Evolutionary conservation across 1,140 invertebrate genomes (phyloP).

Genomic region (Drosophila parvula): DNA sequence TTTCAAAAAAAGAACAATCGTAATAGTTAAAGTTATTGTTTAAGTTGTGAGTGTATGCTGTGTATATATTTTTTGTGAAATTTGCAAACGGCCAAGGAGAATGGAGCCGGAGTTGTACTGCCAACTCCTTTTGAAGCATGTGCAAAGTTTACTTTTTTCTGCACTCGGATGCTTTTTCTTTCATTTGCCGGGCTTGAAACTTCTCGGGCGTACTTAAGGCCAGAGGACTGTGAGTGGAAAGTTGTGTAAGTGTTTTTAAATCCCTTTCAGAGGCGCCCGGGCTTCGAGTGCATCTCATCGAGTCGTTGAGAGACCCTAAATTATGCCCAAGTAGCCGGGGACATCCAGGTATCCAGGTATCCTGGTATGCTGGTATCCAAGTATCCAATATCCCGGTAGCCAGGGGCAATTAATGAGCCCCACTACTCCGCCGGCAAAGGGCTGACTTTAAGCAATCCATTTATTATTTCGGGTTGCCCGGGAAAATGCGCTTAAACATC

Average conservation of each 20-base stretch:
- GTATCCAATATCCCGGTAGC: constrained; percentile 1
- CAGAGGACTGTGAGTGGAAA: constrained; percentile 57
- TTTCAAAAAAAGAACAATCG: neutral
- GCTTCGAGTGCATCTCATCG: constrained; percentile 48
- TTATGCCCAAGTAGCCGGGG: constrained; percentile 43
- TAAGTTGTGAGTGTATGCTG: neutral
- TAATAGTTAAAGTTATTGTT: neutral
- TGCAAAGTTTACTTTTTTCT: constrained; percentile 43
- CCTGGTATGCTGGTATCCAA: constrained; percentile 13
- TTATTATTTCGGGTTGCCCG: constrained; percentile 7
- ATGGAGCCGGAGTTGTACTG: constrained; percentile 2
- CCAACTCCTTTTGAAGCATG: constrained; percentile 34
- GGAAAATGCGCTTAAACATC: constrained; percentile 57
- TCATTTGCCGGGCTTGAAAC: constrained; percentile 46
- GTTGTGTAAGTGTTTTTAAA: constrained; percentile 64
- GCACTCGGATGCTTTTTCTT: constrained; percentile 37
- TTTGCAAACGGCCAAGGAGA: constrained; percentile 22
- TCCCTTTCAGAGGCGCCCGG: constrained; percentile 47
- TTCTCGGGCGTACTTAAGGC: constrained; percentile 50
- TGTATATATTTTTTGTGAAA: constrained; percentile 8
- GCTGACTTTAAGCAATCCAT: constrained; percentile 21
- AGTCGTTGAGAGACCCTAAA: constrained; percentile 41
- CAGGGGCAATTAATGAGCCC: constrained; percentile 39
- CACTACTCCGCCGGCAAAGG: too few relatives aligned
- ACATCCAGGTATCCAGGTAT: constrained; percentile 23